Evolutionary conservation across 2,888 invertebrate species (phyloP).

Genomic region (Sycophila texana): DNA sequence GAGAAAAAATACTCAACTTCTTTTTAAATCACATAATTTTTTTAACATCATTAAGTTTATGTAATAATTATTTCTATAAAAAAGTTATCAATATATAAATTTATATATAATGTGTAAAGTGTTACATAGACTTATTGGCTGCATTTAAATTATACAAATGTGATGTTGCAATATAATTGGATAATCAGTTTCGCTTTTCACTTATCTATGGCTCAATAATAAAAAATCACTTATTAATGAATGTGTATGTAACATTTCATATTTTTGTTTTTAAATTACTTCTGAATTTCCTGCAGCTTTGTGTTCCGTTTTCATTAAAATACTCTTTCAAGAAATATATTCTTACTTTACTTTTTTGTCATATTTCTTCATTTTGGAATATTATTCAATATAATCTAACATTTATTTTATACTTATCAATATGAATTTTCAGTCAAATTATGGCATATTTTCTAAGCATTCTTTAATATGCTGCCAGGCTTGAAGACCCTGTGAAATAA

Average conservation of each 20-base stretch:
- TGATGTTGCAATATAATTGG: neutral
- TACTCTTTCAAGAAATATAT: slow-evolving; percentile 8
- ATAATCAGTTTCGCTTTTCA: slow-evolving; percentile 19
- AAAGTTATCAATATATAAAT: slow-evolving; percentile 39
- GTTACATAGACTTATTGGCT: slow-evolving; percentile 1
- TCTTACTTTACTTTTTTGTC: slow-evolving; percentile 11
- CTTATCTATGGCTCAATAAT: neutral
- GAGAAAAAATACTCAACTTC: too few relatives aligned
- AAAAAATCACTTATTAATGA: neutral
- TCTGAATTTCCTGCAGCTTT: neutral
- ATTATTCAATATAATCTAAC: neutral
- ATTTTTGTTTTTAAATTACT: neutral
- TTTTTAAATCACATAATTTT: too few relatives aligned
- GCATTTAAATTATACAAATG: too few relatives aligned
- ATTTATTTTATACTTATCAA: slow-evolving; percentile 3
- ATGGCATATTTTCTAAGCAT: slow-evolving; percentile 85
- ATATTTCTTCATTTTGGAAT: slow-evolving; percentile 4
- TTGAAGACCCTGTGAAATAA: slow-evolving; percentile 81
- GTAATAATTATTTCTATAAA: slow-evolving; percentile 36
- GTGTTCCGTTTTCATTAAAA: neutral
- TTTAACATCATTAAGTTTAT: slow-evolving; percentile 4
- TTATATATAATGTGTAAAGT: slow-evolving; percentile 16
- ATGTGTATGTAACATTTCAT: neutral
- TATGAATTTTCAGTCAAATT: slow-evolving; percentile 56
- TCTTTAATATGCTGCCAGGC: slow-evolving; percentile 87